Percentiles rank a stretch among this genome's conserved stretches.
These are phyloP conservation scores for Petrocephalus microphthalmus DNA, from an alignment of 2,113 vertebrate genomes.

Conservation along the genomic window DNA sequence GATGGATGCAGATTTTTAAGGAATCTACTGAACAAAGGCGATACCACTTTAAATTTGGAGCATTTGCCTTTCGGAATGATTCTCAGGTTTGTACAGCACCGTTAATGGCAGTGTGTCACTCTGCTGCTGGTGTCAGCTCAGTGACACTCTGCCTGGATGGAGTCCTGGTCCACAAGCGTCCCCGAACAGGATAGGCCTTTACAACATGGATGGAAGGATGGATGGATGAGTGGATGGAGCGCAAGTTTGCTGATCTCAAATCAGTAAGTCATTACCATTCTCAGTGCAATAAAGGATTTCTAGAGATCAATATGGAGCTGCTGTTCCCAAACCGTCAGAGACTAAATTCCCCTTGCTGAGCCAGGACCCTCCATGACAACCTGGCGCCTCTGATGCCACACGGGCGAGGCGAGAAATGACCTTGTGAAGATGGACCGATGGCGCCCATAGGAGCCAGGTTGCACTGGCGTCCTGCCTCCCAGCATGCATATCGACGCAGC, in stretches of 20 bases:
- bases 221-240: background rate
- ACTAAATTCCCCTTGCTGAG: constrained; percentile 43
- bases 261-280: background rate
- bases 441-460: constrained; percentile 40
- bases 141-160: background rate
- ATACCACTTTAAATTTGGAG: background rate
- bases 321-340: constrained; percentile 23
- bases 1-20: background rate
- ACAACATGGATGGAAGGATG: background rate
- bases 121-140: background rate
- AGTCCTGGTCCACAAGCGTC: background rate
- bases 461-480: background rate
- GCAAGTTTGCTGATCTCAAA: constrained; percentile 14
- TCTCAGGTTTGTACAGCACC: background rate
- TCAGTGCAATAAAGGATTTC: constrained; percentile 5
- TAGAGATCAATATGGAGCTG: constrained; percentile 21
- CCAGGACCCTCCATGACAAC: constrained; percentile 34
- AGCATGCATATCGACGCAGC: background rate
- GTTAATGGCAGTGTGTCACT: background rate
- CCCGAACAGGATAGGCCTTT: background rate
- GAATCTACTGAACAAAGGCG: background rate
- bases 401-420: constrained; percentile 60
- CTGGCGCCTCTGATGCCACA: constrained; percentile 56
- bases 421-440: constrained; percentile 60
- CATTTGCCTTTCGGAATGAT: background rate